Evolutionary conservation across 2,797 vertebrate species (phyloP), one percentile per base, ranked within the genome.

Genomic region (Threskiornis aethiopicus): DNA sequence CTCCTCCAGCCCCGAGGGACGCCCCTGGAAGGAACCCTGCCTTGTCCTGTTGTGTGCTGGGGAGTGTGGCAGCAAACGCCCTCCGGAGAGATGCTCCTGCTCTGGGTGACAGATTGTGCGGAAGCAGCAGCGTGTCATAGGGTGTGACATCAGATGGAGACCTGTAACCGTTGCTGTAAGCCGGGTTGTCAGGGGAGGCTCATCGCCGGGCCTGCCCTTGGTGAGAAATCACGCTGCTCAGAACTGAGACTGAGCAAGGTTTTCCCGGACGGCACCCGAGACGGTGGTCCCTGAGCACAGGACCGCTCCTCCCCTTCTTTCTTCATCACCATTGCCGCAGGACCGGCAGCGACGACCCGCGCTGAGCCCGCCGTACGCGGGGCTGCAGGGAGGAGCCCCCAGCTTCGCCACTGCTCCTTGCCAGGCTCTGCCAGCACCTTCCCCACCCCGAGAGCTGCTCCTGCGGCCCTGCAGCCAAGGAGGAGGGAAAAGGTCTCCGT

Each of bases 291-390:
- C 39, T 7, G 33, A 4, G 17, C 46, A 35, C 44, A 16, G n/a
- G 41, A 59, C 20, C 18, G 21, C n/a, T 6, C 29, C 7, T 15
- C 28, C 37, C 37, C n/a, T 71, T 59, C 49, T 26, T 46, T 37
- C 73, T 49, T 16, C 76, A 8, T n/a, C 29, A 1, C 8, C 35
- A 2, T 33, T 10, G 20, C 52, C 33, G 9, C 11, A 4, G 35
- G 28, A 24, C 52, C 42, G 3, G n/a, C n/a, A 13, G 61, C 10
- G 46, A 25, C 0, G 5, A 17, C 54, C 52, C 10, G 39, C 16
- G 8, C 77, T 4, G 42, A 33, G 10, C 44, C 67, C 26, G 6
- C 70, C 10, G 1, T 13, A 9, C 2, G 0, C 8, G 57, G 59
- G 41, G 46, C 67, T 62, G 54, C 26, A 4, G 67, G 51, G 29